Evolutionary conservation across 2,797 vertebrate species (phyloP), one percentile per base, ranked within the genome.

Genomic region (Chelidonichthys spinosus): DNA sequence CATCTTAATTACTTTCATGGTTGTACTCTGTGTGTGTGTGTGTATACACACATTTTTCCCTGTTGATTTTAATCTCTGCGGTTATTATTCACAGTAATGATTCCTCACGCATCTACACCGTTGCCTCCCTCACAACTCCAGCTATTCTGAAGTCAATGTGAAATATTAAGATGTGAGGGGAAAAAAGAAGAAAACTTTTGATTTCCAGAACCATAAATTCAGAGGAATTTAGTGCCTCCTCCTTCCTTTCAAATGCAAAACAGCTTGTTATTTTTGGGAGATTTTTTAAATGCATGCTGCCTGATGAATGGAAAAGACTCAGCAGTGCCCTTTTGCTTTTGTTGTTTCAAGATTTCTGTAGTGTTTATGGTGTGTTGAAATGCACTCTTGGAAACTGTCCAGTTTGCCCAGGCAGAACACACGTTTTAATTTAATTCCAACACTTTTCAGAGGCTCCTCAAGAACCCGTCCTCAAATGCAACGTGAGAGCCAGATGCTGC

Each of bases 401-500:
- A 92, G 88, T 91, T 89, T 87, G 46, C 84, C 65, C 66, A 87
- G 65, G 82, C 83, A 82, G 79, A 76, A 79, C 70, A 84, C 83
- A 90, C 47, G 70, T 92, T 93, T 94, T 93, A 90, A 94, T 94
- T 94, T 86, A 92, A 93, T 92, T 93, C 88, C 88, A 92, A 86
- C 89, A 92, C 85, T 84, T 94, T 94, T 93, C 88, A 89, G 89
- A 92, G 84, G 85, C 85, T 90, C 80, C 85, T 93, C 84, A 92
- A 90, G 25, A 90, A 85, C 74, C 65, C 84, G 55, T 69, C 82
- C 82, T 88, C 83, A 92, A 93, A 94, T 93, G 85, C 85, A 87
- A 94, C 89, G 91, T 92, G 92, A 93, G 93, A 91, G 90, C 92
- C 92, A 94, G 92, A 93, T 93, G 92, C 91, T 83, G 73, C 79